Evolutionary conservation across 2,888 invertebrate genomes (phyloP), one percentile per base, ranked within the genome.

Genomic region (Acrobasis consociella): DNA sequence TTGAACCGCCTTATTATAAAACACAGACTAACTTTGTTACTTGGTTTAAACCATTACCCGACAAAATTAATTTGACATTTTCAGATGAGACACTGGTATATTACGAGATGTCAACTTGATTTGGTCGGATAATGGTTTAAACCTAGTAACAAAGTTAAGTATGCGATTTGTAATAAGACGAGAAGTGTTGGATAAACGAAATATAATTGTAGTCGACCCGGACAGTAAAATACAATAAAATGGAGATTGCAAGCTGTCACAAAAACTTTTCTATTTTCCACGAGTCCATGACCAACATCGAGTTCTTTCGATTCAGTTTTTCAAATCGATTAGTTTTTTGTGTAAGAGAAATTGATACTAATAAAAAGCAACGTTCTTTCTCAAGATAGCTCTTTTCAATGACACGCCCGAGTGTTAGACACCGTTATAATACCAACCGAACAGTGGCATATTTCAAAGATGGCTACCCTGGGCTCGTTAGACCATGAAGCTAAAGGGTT

Each of bases 261-360:
- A 46, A 46, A 46, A 46, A 13, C n/a, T 46, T 65, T 66, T 58
- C 66, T 72, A 74, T 75, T 73, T 74, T 67, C 65, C 62, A 65
- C 50, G 58, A 59, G 73, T 67, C 65, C 62, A 65, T 53, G 58
- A 59, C 66, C 63, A n/a, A 50, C n/a, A 55, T 15, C 62, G 38
- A 16, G 42, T 65, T 66, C 67, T 72, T 70, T 69, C 46, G 31
- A 53, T 51, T 62, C 60, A 60, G 49, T 63, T 67, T 63, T 64
- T 65, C 13, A 65, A 74, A 74, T 82, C 80, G 77, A 81, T 83
- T 78, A 77, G 71, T 81, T 83, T 72, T 85, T 81, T 81, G 72
- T 80, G 65, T 69, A 72, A 67, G 77, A 76, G 82, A 84, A 83
- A 83, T 81, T 79, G 80, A 80, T 75, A 69, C 66, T 60, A 66